Evolutionary conservation across 2,888 invertebrate genomes (phyloP), one percentile per base, ranked within the genome.

Genomic region (Phortica okadai): DNA sequence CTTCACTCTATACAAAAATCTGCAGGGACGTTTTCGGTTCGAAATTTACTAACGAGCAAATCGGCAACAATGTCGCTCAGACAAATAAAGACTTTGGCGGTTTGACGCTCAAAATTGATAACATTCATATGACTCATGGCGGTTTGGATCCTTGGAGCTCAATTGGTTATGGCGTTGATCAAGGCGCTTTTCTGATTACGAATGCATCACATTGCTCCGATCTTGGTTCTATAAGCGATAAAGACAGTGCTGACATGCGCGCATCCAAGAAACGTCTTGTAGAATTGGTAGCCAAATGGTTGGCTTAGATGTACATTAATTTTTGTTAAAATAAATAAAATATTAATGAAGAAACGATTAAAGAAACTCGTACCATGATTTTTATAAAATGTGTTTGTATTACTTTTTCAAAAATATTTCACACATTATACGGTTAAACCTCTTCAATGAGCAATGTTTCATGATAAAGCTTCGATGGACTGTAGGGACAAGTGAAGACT

Each of bases 101-200:
- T 56, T 79, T 89, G 69, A 81, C 86, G 41, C 92, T 93, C 0
- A 88, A 91, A 4, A 91, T 93, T 0, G 90, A 89, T 21, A 92
- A 93, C 79, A 91, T 93, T 0, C 92, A 93, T 54, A 93, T 92
- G 82, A 92, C 93, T 4, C 93, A 94, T 78, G 93, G 94, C 1
- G 89, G 90, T 70, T 82, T 92, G 14, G 94, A 94, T 89, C 94
- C 94, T 41, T 94, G 94, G 94, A 92, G 92, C 84, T 83, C 91
- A 5, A 90, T 93, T 78, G 93, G 93, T 6, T 88, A 92, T 6
- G 83, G 90, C 11, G 90, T 90, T 2, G 72, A 70, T 1, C 81
- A 88, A 2, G 83, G 83, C 16, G 90, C 90, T 56, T 87, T 87
- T 0, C 79, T 91, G 45, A 87, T 91, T 69, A 81, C 90, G 45